Evolutionary conservation across 2,113 vertebrate species (phyloP), one percentile per base, ranked within the genome.

Genomic region (Heterochromis multidens): DNA sequence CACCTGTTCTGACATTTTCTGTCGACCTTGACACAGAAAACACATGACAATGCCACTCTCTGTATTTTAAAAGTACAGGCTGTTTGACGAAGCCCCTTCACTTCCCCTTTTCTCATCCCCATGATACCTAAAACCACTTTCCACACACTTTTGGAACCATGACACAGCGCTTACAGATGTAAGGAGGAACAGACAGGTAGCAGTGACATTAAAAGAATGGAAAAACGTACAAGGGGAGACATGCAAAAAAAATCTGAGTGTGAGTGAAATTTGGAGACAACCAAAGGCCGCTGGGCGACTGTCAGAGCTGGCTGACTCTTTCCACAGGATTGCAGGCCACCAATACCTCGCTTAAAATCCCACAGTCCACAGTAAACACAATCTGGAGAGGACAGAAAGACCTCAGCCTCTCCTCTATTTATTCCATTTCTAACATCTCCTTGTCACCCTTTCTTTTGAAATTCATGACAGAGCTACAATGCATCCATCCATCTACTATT

Each of bases 1-100:
- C 95, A 96, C 95, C 96, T 96, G 96, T 94, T 96, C 95, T 95
- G 95, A 96, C 95, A 95, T 95, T 96, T 95, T 94, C 92, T 95
- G 89, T 92, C 91, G 94, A 96, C 95, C 96, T 95, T 95, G 95
- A 96, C 95, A 93, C 92, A 91, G 92, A 96, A 94, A 95, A 94
- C 94, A 94, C 94, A 89, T 93, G 94, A 95, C 95, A 94, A 95
- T 93, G 94, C 91, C 90, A 94, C 89, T 93, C 88, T 88, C 80
- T 81, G 87, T 83, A 85, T 93, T 95, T 93, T 88, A 92, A 77
- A 88, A 91, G 91, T 91, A 91, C 83, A 72, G 90, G 65, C 77
- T 87, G 56, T 83, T 87, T 86, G 81, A 87, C 37, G 31, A 87
- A 93, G 89, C 19, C 74, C 23, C 86, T 88, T 84, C 40, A 74